Evolutionary conservation across 2,888 invertebrate species (phyloP), one percentile per base, ranked within the genome.

Genomic region (Drosophila diplacantha): DNA sequence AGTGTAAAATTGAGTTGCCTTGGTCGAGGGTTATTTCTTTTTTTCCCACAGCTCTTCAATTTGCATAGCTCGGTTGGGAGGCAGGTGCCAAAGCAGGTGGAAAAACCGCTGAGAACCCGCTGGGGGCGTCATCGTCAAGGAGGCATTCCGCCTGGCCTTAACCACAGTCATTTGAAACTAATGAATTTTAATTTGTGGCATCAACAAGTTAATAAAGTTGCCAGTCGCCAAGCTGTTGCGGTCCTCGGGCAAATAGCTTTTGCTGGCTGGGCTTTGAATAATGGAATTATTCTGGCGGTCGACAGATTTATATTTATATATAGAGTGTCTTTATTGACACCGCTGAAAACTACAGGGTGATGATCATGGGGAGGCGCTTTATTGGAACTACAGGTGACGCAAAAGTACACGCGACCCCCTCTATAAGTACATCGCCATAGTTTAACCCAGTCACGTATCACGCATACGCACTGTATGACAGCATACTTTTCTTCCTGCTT

Each of bases 151-250:
- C 52, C 60, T 67, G 67, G 59, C 55, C 52, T 37, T 65, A 67
- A 74, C 82, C 78, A 74, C 77, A 71, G 67, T 52, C 47, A 72
- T 74, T 81, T 76, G 56, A 57, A 44, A 63, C 65, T 72, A 78
- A 81, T 78, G 78, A 74, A 78, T 82, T 78, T 78, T 76, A 78
- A 82, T 78, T 82, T 74, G 66, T 49, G 69, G 74, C 70, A 74
- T 80, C 82, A 82, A 82, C 82, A 76, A 78, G 80, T 72, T 81
- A 57, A 71, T 61, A 64, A 69, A 75, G 64, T 60, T 57, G 26
- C 41, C 44, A 49, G 53, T 18, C 37, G 59, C n/a, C 51, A 62
- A 44, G 51, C 37, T 49, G 43, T n/a, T 53, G 47, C 31, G 35
- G 41, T 41, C 26, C 34, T 46, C 39, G 50, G 37, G 41, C 31